Evolutionary conservation across 2,888 invertebrate genomes (phyloP), one percentile per base, ranked within the genome.

Genomic region (Eulithis prunata): DNA sequence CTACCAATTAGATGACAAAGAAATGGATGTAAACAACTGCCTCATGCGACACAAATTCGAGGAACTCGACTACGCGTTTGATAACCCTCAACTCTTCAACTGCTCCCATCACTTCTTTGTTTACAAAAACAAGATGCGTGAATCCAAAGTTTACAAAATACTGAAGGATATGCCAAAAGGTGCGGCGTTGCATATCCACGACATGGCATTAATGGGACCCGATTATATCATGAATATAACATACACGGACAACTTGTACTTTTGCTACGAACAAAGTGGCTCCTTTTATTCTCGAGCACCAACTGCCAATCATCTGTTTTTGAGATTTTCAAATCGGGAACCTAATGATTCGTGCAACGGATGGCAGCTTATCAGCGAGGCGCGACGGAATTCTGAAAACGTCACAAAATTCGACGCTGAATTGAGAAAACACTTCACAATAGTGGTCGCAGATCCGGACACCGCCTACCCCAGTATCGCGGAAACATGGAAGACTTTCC

Each of bases 111-210:
- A 96, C 79, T 96, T 96, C 75, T 95, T 97, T 77, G 80, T 89
- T 1, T 94, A 95, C 2, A 94, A 94, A 75, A 78, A 92, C 1
- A 81, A 88, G 13, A 95, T 97, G 52, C 88, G 93, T 6, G 73
- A 89, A 0, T 96, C 96, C 0, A 90, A 94, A 68, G 94, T 97
- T 0, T 97, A 95, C 77, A 84, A 94, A 71, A 91, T 96, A 7
- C 94, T 97, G 11, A 90, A 94, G 68, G 85, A 85, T 45, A 94
- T 97, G 93, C 97, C 97, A 0, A 97, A 97, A 87, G 97, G 96
- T 4, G 95, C 94, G 0, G 94, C 95, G 0, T 83, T 97, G 12
- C 97, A 97, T 80, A 91, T 95, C 0, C 97, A 97, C 78, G 94
- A 96, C 71, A 94, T 95, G 65, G 95, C 95, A 0, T 85, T 95